Conservation (phyloP, 2,888 invertebrate species). For the Andrena flavipes region DNA sequence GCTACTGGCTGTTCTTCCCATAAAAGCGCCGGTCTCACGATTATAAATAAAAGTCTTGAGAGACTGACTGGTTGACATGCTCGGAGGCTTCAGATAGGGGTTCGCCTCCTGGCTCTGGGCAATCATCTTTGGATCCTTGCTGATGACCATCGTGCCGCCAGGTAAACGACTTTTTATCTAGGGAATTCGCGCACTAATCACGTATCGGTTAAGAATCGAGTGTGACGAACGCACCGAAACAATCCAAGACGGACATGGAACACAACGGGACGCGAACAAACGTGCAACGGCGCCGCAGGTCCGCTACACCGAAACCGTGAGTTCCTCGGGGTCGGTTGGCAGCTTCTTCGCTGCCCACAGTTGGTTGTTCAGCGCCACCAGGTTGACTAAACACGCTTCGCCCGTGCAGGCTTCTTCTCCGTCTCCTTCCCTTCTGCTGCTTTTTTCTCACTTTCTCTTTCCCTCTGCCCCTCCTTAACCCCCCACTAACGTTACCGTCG, state of each 20-base stretch:
- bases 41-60: constrained; percentile 87
- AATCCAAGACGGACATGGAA: constrained; percentile 23
- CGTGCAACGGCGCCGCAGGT: constrained; percentile 53
- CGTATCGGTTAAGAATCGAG: constrained; percentile 17
- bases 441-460: constrained; percentile 61
- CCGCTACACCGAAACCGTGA: constrained; percentile 48
- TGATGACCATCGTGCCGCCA: constrained; percentile 84
- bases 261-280: constrained; percentile 43
- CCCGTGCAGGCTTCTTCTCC: constrained; percentile 63
- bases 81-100: constrained; percentile 85
- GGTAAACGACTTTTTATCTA: not conserved
- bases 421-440: constrained; percentile 60
- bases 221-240: constrained; percentile 9
- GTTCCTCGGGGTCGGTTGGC: constrained; percentile 57
- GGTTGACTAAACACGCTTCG: constrained; percentile 78
- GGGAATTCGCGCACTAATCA: constrained; percentile 28
- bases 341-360: constrained; percentile 69
- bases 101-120: constrained; percentile 86
- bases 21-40: constrained; percentile 86
- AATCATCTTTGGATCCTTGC: constrained; percentile 83
- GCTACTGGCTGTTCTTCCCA: constrained; percentile 87
- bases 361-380: constrained; percentile 77
- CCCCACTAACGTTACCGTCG: constrained; percentile 39
- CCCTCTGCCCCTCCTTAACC: constrained; percentile 53
- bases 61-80: constrained; percentile 77